phyloP scores from a whole-genome alignment of 2,888 invertebrate genomes.

The Maniola hyperantus region DNA sequence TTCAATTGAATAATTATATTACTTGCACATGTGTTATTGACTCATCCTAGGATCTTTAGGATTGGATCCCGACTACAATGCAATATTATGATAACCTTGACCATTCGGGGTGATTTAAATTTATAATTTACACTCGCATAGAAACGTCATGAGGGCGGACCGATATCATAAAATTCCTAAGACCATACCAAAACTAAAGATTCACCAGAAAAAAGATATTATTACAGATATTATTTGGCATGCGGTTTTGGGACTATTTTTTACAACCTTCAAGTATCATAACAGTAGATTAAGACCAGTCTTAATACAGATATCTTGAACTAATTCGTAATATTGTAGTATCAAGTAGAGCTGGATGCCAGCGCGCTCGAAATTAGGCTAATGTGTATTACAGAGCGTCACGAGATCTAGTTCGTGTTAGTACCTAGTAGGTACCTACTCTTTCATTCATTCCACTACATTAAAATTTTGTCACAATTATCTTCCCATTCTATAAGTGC shows the following conservation, averaged over 20 bases:
- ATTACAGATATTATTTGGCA: too few species aligned
- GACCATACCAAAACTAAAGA: too few species aligned
- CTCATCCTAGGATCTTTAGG: too few species aligned
- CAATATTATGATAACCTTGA: too few species aligned
- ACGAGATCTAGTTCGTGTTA: conserved; percentile 11
- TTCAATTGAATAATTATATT: too few species aligned
- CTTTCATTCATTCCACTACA: conserved; percentile 2
- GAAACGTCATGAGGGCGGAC: neutral
- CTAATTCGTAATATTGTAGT: neutral
- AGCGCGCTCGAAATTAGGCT: conserved; percentile 19
- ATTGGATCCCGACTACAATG: too few species aligned
- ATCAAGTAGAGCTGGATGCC: conserved; percentile 5
- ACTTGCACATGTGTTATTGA: too few species aligned
- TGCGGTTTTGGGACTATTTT: too few species aligned
- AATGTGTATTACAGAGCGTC: conserved; percentile 19
- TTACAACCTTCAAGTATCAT: too few species aligned
- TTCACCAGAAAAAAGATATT: too few species aligned
- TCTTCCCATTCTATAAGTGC: too few species aligned
- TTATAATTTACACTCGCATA: neutral
- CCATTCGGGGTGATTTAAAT: neutral
- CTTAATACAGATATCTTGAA: conserved; percentile 1
- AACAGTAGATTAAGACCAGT: neutral
- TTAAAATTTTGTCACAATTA: neutral
- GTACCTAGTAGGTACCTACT: neutral
- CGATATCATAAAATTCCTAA: neutral